phyloP scores from a whole-genome alignment of 1,140 invertebrate genomes.

The Euglossa dilemma region DNA sequence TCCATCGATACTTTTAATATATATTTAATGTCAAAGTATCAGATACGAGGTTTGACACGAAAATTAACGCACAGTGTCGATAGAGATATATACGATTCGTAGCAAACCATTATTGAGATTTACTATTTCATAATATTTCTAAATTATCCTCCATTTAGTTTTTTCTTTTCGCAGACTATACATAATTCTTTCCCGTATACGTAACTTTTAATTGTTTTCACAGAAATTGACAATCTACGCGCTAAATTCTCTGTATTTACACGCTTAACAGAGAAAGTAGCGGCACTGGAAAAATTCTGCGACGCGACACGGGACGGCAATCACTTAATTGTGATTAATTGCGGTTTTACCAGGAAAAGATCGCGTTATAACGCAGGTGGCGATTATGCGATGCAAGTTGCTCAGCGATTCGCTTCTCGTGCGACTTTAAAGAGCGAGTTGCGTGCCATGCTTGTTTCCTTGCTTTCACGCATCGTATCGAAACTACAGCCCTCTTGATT shows the following conservation, averaged over 20 bases:
- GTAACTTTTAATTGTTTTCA: conserved; percentile 24
- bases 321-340: conserved; percentile 47
- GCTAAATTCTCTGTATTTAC: background rate
- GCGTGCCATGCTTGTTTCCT: conserved; percentile 18
- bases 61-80: too few species aligned
- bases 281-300: background rate
- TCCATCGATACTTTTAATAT: background rate
- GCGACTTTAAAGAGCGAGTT: conserved; percentile 29
- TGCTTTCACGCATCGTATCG: conserved; percentile 15
- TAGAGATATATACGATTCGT: too few species aligned
- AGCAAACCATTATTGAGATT: too few species aligned
- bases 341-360: conserved; percentile 23
- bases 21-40: too few species aligned
- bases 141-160: too few species aligned
- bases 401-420: conserved; percentile 1
- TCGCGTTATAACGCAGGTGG: conserved; percentile 18
- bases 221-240: background rate
- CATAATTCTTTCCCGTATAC: background rate
- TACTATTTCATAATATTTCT: too few species aligned
- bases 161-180: background rate
- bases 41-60: too few species aligned
- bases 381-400: conserved; percentile 11
- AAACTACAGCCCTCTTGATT: background rate
- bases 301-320: conserved; percentile 14
- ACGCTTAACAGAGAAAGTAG: background rate